Percentiles rank a stretch among this genome's conserved stretches.
phyloP scores from a whole-genome alignment of 2,888 invertebrate genomes.

The Carpatolechia fugitivella region DNA sequence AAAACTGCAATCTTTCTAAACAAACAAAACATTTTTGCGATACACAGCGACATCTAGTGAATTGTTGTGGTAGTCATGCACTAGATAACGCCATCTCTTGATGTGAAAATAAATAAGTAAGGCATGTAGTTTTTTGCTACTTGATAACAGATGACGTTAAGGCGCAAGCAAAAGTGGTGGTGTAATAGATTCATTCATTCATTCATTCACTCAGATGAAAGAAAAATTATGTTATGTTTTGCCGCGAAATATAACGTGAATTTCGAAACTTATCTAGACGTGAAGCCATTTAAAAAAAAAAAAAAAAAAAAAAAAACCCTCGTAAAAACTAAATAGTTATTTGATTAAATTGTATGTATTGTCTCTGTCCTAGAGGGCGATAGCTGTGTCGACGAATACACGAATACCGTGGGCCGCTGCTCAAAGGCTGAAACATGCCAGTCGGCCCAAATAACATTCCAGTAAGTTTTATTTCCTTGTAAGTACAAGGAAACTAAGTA shows the following conservation, averaged over 20 bases:
- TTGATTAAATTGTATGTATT: too few species aligned
- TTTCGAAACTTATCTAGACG: too few species aligned
- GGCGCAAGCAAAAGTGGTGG: background rate
- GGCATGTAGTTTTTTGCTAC: background rate
- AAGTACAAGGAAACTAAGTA: conserved; percentile 1
- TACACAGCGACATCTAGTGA: too few species aligned
- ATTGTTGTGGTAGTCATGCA: too few species aligned
- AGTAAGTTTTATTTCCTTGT: too few species aligned
- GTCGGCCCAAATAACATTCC: conserved; percentile 30
- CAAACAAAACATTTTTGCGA: too few species aligned
- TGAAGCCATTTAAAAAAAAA: too few species aligned
- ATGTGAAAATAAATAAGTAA: background rate
- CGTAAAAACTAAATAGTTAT: too few species aligned
- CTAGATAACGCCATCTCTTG: background rate
- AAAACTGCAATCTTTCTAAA: too few species aligned
- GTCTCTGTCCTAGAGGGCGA: conserved; percentile 58
- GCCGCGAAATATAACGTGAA: too few species aligned
- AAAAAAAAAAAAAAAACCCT: too few species aligned
- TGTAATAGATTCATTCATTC: background rate
- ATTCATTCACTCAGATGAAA: background rate
- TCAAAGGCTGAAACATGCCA: conserved; percentile 33
- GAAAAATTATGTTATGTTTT: background rate
- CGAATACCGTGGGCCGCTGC: conserved; percentile 43
- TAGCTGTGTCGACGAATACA: conserved; percentile 42
- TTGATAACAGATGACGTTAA: background rate